A percentile compares a stretch with the other conserved stretches of the same genome.
These are phyloP conservation scores for Aythya fuligula DNA, from an alignment of 2,797 vertebrate genomes.

Conservation along the genomic window DNA sequence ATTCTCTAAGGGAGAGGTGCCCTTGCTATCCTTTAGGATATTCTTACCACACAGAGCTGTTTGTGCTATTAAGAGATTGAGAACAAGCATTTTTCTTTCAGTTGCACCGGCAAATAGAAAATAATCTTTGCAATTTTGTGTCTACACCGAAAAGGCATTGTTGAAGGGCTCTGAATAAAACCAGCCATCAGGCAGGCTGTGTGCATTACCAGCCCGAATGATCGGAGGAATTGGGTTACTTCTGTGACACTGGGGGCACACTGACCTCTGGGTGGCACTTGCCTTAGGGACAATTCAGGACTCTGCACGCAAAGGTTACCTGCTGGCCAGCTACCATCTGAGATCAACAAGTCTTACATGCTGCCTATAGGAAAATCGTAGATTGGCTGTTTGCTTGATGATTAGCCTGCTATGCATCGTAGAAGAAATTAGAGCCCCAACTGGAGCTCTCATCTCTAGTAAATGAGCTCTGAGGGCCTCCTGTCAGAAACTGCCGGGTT, in stretches of 20 bases:
- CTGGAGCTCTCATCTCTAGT: background rate
- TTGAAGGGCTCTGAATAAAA: constrained; percentile 59
- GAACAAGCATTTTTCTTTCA: constrained; percentile 67
- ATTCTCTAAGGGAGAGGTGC: background rate
- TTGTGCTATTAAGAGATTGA: background rate
- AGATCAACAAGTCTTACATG: background rate
- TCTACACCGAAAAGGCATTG: constrained; percentile 30
- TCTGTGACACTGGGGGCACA: constrained; percentile 2
- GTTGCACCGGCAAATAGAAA: constrained; percentile 56
- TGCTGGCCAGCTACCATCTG: background rate
- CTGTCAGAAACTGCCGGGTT: background rate
- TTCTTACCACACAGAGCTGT: constrained; percentile 37
- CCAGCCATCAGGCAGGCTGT: constrained; percentile 41
- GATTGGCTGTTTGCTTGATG: background rate
- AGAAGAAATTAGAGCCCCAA: background rate
- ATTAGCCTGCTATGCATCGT: background rate
- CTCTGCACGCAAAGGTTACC: background rate
- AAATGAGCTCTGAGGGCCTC: background rate
- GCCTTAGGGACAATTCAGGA: background rate
- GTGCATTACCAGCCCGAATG: constrained; percentile 34
- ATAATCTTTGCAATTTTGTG: constrained; percentile 57
- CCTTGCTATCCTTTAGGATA: background rate
- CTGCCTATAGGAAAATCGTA: background rate
- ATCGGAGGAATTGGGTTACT: constrained; percentile 42
- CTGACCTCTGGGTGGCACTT: background rate